A percentile compares a stretch with the other conserved stretches of the same genome.
Evolutionary conservation across 2,113 vertebrate species (phyloP).

Genomic region (Rhombomys opimus): DNA sequence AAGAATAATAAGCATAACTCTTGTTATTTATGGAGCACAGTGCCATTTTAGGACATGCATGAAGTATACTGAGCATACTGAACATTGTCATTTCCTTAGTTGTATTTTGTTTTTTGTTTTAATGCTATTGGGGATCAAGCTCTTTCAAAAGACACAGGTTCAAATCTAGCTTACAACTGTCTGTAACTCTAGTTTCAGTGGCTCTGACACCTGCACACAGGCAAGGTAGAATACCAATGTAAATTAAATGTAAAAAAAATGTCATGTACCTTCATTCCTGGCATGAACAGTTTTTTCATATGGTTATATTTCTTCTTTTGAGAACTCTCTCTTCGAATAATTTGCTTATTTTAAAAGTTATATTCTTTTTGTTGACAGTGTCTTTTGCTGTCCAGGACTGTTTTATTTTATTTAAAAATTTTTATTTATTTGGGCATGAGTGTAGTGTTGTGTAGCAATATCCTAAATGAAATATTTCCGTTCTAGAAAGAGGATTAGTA

Average conservation of each 20-base stretch:
- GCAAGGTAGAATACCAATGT: too few species aligned
- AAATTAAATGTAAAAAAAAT: neutral
- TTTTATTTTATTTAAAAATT: neutral
- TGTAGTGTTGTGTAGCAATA: neutral
- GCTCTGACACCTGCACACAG: neutral
- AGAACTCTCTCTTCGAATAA: neutral
- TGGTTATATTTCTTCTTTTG: neutral
- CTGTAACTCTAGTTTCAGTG: neutral
- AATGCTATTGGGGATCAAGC: neutral
- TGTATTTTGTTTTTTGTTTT: neutral
- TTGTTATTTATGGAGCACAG: neutral
- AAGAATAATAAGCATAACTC: neutral
- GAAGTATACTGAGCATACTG: neutral
- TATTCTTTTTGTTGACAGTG: neutral
- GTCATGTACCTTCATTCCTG: neutral
- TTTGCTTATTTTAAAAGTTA: neutral
- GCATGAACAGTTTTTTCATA: neutral
- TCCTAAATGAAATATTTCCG: neutral
- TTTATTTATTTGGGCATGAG: neutral
- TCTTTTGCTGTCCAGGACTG: neutral
- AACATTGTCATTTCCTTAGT: neutral
- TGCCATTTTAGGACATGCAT: neutral
- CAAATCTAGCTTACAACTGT: neutral
- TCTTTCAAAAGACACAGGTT: neutral
- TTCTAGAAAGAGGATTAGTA: neutral